phyloP scores from a whole-genome alignment of 2,797 vertebrate species.

The Phylloscopus collybita region DNA sequence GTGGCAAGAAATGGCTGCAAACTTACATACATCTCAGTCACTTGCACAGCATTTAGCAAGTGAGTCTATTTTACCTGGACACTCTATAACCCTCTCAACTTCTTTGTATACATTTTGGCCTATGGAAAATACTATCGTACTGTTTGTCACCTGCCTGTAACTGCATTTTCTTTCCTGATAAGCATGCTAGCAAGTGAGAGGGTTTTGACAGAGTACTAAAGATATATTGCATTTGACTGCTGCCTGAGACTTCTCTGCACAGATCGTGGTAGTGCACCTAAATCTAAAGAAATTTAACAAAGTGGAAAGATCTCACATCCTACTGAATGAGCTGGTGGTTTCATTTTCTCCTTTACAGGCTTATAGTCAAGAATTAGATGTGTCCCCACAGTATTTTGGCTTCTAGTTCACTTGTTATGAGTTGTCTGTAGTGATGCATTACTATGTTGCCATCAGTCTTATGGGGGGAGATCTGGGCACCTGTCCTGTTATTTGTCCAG shows the following conservation, averaged over 20 bases:
- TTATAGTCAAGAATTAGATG: not conserved
- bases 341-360: not conserved
- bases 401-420: not conserved
- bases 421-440: not conserved
- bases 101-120: not conserved
- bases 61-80: not conserved
- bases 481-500: not conserved
- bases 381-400: not conserved
- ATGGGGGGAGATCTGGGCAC: not conserved
- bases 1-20: not conserved
- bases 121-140: not conserved
- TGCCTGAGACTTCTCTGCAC: slow-evolving; percentile 36
- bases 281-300: slow-evolving; percentile 33
- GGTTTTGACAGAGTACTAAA: slow-evolving; percentile 18
- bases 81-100: not conserved
- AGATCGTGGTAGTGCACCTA: not conserved
- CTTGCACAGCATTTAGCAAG: not conserved
- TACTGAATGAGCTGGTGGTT: slow-evolving; percentile 10
- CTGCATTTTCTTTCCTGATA: not conserved
- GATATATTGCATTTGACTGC: slow-evolving; percentile 28
- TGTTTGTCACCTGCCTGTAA: slow-evolving; percentile 9
- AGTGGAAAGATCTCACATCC: slow-evolving; percentile 35
- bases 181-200: not conserved
- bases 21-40: not conserved
- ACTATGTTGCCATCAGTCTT: not conserved